Evolutionary conservation across 1,140 invertebrate species (phyloP), one percentile per base, ranked within the genome.

Genomic region (Nebria ingens): DNA sequence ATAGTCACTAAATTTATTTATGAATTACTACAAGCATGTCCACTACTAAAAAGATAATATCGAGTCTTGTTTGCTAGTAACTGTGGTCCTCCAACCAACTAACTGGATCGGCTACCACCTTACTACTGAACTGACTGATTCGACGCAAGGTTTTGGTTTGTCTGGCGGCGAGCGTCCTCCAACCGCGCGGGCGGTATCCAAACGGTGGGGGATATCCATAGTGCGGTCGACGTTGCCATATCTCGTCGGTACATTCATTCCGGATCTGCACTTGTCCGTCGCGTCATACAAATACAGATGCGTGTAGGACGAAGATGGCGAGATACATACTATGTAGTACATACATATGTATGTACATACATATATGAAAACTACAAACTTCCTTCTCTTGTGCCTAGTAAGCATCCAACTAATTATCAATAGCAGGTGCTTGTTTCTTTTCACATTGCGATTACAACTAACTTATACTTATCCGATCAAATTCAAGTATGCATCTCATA

Each of bases 81-180:
- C 40, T 45, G 40, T 45, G 40, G 40, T 45, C 40, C 40, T 11
- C n/a, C n/a, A n/a, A n/a, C n/a, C n/a, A n/a, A n/a, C n/a, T n/a
- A n/a, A 6, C 40, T 17, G 17, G 15, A 12, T 45, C 15, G 40
- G 40, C 4, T 45, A 45, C 40, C 40, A 45, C 40, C 40, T 45
- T 45, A 45, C 40, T 45, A 45, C 40, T 45, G 40, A 45, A n/a
- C 40, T 45, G 40, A 9, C 40, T 45, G 15, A 12, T n/a, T n/a
- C n/a, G n/a, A n/a, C n/a, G n/a, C n/a, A n/a, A n/a, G 17, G 40
- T 45, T 45, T 45, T 12, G 40, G 9, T 17, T 45, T 9, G 40
- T 45, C 15, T 29, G 40, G 40, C 3, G 9, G 40, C 6, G 9
- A 12, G 17, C 4, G 17, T 12, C 40, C 40, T 12, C 40, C 17